A percentile compares a stretch with the other conserved stretches of the same genome.
Conservation (phyloP, 2,888 invertebrate species). For the Drosophila koepferae region DNA sequence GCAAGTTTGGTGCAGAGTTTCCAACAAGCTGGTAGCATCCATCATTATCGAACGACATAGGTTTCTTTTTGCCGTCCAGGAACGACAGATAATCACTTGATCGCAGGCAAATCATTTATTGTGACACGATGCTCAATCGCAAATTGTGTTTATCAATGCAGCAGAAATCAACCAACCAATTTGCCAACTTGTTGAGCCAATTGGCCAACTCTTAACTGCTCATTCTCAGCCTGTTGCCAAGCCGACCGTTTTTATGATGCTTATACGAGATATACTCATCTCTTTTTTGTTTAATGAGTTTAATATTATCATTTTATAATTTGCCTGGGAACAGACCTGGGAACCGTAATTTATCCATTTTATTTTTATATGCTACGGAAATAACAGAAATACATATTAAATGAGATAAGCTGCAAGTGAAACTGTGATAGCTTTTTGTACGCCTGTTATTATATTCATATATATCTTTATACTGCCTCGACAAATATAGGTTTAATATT, state of each 20-base stretch:
- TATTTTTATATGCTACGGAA: constrained; percentile 5
- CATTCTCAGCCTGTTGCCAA: constrained; percentile 25
- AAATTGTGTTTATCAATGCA: constrained; percentile 44
- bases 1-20: constrained; percentile 54
- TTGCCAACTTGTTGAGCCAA: constrained; percentile 24
- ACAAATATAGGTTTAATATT: too few species aligned
- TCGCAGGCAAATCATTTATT: constrained; percentile 75
- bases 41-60: constrained; percentile 71
- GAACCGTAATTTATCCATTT: constrained; percentile 13
- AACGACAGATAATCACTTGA: constrained; percentile 73
- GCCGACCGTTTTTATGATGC: constrained; percentile 14
- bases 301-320: constrained; percentile 41
- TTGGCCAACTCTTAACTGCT: constrained; percentile 4
- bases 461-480: neutral
- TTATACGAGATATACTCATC: constrained; percentile 19
- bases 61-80: constrained; percentile 37
- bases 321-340: constrained; percentile 35
- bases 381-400: constrained; percentile 12
- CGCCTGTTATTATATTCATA: too few species aligned
- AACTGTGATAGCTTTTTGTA: neutral
- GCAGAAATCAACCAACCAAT: constrained; percentile 24
- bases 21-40: constrained; percentile 63
- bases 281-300: constrained; percentile 19
- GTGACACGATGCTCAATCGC: constrained; percentile 72
- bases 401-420: constrained; percentile 18